A percentile compares a stretch with the other conserved stretches of the same genome.
phyloP scores from a whole-genome alignment of 2,797 vertebrate genomes.

The Pteronotus mesoamericanus region DNA sequence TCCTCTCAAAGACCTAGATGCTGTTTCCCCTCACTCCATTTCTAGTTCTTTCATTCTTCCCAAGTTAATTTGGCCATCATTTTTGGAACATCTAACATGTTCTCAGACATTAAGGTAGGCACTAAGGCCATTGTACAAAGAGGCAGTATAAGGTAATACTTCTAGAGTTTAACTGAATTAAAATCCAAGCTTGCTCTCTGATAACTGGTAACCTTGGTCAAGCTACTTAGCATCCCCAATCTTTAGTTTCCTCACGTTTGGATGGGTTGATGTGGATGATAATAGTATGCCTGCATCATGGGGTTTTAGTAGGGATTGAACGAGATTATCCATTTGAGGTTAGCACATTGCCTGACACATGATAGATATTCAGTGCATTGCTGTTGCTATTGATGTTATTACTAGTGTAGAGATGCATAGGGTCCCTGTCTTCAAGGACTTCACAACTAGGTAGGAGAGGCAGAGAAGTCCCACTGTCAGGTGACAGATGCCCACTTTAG shows the following conservation, averaged over 20 bases:
- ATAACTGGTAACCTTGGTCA: not conserved
- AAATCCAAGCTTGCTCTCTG: not conserved
- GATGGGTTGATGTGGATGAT: not conserved
- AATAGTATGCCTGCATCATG: not conserved
- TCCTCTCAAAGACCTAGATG: not conserved
- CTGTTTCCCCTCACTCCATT: not conserved
- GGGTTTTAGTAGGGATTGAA: not conserved
- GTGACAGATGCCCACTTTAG: not conserved
- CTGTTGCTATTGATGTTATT: not conserved
- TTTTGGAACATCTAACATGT: not conserved
- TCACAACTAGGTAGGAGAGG: not conserved
- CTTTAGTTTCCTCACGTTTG: not conserved
- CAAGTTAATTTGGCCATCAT: not conserved
- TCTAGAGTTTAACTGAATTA: not conserved
- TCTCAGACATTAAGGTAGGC: not conserved
- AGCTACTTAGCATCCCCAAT: not conserved
- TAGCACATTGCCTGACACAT: not conserved
- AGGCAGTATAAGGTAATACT: not conserved
- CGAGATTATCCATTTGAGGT: not conserved
- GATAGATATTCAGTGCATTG: not conserved
- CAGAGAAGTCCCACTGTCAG: not conserved
- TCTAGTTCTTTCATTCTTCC: not conserved
- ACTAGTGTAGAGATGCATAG: not conserved
- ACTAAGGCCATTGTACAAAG: not conserved
- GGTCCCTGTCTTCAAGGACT: not conserved